Evolutionary conservation across 2,113 vertebrate species (phyloP).

Genomic region (Galeopterus variegatus): DNA sequence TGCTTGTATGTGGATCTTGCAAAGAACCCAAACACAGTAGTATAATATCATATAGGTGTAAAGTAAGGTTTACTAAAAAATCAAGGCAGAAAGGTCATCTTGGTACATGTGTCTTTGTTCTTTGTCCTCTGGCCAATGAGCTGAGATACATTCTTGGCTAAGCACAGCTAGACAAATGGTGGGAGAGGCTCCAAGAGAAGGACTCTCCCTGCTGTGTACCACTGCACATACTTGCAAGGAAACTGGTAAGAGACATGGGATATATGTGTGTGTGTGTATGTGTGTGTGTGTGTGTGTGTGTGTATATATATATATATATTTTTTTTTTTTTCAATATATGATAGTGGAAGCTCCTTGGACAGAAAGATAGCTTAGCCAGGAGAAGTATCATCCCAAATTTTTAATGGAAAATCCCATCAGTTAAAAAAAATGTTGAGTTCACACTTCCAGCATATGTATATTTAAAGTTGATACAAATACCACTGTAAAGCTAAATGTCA

Average conservation of each 20-base stretch:
- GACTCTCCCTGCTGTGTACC: not conserved
- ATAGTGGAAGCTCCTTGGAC: not conserved
- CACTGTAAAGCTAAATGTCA: constrained; percentile 8
- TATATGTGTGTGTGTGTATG: no score
- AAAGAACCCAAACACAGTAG: not conserved
- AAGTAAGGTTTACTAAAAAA: not conserved
- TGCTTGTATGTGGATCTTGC: not conserved
- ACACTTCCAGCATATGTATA: not conserved
- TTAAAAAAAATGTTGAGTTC: not conserved
- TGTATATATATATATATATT: no score
- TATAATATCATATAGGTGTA: not conserved
- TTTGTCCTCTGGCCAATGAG: not conserved
- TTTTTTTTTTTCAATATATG: not conserved
- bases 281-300: no score
- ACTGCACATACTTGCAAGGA: not conserved
- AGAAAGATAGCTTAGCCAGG: not conserved
- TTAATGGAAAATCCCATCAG: not conserved
- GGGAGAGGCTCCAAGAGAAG: not conserved
- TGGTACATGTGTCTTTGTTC: not conserved
- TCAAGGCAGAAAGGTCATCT: not conserved
- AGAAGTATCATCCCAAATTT: not conserved
- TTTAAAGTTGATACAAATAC: not conserved
- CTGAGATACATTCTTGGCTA: not conserved
- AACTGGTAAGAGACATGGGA: not conserved
- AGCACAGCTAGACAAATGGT: not conserved